Evolutionary conservation across 2,797 vertebrate genomes (phyloP).

Genomic region (Trichosurus vulpecula): DNA sequence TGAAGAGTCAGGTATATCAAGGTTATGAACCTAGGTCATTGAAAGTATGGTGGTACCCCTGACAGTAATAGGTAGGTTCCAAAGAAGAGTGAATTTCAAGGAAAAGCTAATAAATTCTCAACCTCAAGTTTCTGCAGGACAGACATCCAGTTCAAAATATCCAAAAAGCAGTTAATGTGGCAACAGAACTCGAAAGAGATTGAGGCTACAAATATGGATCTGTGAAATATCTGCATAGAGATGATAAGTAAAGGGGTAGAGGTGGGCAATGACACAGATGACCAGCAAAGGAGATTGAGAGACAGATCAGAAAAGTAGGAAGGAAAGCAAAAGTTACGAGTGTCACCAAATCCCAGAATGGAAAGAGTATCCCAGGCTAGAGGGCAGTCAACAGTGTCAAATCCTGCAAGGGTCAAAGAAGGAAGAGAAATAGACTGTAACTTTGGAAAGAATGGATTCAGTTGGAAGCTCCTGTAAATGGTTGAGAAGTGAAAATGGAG

Average conservation of each 20-base stretch:
- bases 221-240: not conserved
- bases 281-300: not conserved
- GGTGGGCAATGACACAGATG: not conserved
- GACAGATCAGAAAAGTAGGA: not conserved
- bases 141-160: not conserved
- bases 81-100: not conserved
- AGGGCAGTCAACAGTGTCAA: not conserved
- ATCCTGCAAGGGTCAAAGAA: not conserved
- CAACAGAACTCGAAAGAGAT: not conserved
- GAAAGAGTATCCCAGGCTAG: not conserved
- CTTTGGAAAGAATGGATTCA: not conserved
- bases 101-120: not conserved
- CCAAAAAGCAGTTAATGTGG: not conserved
- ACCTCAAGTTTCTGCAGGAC: not conserved
- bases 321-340: not conserved
- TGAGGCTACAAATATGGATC: not conserved
- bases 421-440: not conserved
- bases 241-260: not conserved
- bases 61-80: not conserved
- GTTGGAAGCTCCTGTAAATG: not conserved
- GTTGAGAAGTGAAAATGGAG: too few species aligned
- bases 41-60: not conserved
- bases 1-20: not conserved
- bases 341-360: not conserved
- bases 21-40: not conserved